phyloP scores from a whole-genome alignment of 2,113 vertebrate species.

The Vombatus ursinus region DNA sequence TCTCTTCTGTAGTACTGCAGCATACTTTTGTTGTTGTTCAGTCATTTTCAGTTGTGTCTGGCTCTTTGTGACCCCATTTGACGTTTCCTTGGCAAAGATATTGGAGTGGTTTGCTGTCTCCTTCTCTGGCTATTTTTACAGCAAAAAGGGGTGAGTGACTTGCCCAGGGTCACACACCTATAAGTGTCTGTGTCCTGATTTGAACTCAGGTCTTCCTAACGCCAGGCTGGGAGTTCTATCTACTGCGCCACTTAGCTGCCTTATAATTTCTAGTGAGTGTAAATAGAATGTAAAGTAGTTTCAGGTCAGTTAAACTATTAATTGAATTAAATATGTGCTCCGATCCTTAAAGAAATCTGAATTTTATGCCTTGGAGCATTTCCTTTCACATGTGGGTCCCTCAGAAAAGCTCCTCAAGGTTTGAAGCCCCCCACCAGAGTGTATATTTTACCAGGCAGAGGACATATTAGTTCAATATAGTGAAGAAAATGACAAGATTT shows the following conservation, averaged over 20 bases:
- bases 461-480: not conserved
- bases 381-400: not conserved
- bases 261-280: not conserved
- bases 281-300: not conserved
- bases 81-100: not conserved
- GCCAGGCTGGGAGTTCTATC: not conserved
- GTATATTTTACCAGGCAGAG: not conserved
- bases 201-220: not conserved
- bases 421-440: not conserved
- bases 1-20: not conserved
- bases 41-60: not conserved
- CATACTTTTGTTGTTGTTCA: not conserved
- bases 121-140: not conserved
- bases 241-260: not conserved
- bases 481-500: not conserved
- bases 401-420: not conserved
- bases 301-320: not conserved
- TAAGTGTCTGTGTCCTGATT: not conserved
- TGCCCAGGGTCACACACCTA: not conserved
- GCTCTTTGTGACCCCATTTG: not conserved
- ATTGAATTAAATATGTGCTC: not conserved
- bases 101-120: not conserved
- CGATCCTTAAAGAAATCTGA: not conserved
- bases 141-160: not conserved
- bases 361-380: not conserved